Conservation (phyloP, 2,888 invertebrate species). For the Napeogenes inachia region DNA sequence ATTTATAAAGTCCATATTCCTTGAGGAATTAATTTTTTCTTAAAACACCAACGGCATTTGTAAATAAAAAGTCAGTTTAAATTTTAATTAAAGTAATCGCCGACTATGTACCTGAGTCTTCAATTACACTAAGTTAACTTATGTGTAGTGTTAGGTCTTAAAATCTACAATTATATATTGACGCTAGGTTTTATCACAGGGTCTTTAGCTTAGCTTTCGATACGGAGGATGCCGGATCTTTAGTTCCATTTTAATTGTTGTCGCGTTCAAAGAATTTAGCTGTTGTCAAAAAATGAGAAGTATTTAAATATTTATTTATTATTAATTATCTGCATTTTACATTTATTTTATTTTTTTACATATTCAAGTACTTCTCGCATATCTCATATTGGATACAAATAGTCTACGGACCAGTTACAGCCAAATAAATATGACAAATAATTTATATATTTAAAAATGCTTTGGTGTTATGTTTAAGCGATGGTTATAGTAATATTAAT, state of each 20-base stretch:
- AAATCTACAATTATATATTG: slow-evolving; percentile 65
- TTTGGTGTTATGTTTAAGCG: slow-evolving; percentile 8
- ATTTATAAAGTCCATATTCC: slow-evolving; percentile 12
- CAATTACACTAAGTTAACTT: slow-evolving; percentile 73
- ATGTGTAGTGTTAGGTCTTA: slow-evolving; percentile 65
- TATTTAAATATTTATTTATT: slow-evolving; percentile 1
- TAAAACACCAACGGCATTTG: slow-evolving; percentile 44
- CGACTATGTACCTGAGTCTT: slow-evolving; percentile 74
- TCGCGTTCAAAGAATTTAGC: slow-evolving; percentile 5
- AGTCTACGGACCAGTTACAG: slow-evolving; percentile 30
- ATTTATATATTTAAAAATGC: slow-evolving; percentile 18
- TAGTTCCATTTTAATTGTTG: not conserved
- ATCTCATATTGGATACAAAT: not conserved
- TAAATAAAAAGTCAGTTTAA: slow-evolving; percentile 62
- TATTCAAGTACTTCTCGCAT: slow-evolving; percentile 4
- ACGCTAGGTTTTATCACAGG: slow-evolving; percentile 71
- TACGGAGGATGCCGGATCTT: not conserved
- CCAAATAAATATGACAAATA: slow-evolving; percentile 22
- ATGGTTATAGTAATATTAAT: not conserved
- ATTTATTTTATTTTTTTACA: too few relatives aligned
- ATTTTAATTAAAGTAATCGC: slow-evolving; percentile 51
- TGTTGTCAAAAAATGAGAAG: slow-evolving; percentile 11
- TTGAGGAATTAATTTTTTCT: slow-evolving; percentile 33
- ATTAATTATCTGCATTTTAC: too few relatives aligned
- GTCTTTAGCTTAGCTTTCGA: slow-evolving; percentile 49